Evolutionary conservation across 2,888 invertebrate genomes (phyloP).

Genomic region (Dicranocentrus wangi): DNA sequence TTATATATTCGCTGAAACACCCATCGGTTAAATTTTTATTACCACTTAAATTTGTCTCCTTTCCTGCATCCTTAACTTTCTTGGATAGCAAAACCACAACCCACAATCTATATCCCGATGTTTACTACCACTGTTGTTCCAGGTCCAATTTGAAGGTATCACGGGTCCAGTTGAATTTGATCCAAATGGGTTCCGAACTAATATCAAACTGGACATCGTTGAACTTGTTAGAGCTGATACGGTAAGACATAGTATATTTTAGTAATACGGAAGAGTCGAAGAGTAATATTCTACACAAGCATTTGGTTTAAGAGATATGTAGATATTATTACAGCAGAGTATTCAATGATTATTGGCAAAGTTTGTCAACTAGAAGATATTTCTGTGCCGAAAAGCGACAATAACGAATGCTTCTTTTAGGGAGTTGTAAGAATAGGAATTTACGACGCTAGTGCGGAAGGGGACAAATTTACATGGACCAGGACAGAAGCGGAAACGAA

Average conservation of each 20-base stretch:
- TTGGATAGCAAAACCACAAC: background rate
- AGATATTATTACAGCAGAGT: too few relatives aligned
- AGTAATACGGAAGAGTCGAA: constrained; percentile 1
- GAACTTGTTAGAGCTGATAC: constrained; percentile 84
- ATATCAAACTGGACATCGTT: constrained; percentile 92
- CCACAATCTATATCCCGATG: too few relatives aligned
- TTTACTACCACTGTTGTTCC: constrained; percentile 64
- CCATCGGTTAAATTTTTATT: constrained; percentile 25
- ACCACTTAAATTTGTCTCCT: constrained; percentile 36
- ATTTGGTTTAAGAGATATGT: too few relatives aligned
- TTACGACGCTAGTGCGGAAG: constrained; percentile 86
- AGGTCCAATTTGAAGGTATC: constrained; percentile 94
- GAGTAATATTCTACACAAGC: constrained; percentile 22
- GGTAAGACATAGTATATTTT: constrained; percentile 29
- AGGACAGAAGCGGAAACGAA: constrained; percentile 89
- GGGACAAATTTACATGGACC: constrained; percentile 82
- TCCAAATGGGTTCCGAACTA: constrained; percentile 89
- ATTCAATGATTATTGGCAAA: constrained; percentile 26
- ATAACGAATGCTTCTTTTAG: constrained; percentile 74
- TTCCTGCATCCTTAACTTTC: constrained; percentile 2
- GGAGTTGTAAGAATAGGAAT: constrained; percentile 89
- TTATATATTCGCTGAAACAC: background rate
- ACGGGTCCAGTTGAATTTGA: constrained; percentile 95
- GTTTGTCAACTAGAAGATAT: constrained; percentile 29
- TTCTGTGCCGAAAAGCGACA: background rate